Percentiles rank a stretch among this genome's conserved stretches.
Conservation (phyloP, 1,140 invertebrate species). For the Apis florea region DNA sequence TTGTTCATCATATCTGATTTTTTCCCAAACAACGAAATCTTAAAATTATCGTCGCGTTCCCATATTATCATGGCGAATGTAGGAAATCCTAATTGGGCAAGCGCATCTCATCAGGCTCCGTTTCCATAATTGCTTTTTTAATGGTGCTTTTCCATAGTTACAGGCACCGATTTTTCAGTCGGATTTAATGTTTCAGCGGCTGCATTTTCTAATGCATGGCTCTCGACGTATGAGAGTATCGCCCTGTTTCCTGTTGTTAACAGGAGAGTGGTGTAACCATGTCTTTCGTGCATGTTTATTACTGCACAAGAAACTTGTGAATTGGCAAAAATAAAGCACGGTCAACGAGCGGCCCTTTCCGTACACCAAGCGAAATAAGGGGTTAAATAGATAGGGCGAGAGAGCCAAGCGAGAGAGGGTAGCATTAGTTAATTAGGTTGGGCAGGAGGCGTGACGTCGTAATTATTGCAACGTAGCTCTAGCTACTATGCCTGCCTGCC, state of each 20-base stretch:
- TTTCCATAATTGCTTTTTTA: slow-evolving; percentile 17
- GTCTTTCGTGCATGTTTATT: slow-evolving; percentile 20
- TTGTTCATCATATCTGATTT: not conserved
- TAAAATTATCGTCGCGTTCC: slow-evolving; percentile 7
- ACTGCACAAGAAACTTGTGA: slow-evolving; percentile 22
- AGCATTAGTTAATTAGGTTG: slow-evolving; percentile 77
- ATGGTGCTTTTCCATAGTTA: not conserved
- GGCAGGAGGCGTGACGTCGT: slow-evolving; percentile 77
- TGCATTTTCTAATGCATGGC: not conserved
- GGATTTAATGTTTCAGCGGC: slow-evolving; percentile 31
- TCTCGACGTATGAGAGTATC: not conserved
- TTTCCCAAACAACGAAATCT: not conserved
- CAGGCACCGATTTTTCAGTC: not conserved
- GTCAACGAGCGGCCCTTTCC: too few species aligned
- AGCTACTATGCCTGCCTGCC: slow-evolving; percentile 55
- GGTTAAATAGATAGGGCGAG: not conserved
- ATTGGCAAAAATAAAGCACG: slow-evolving; percentile 39
- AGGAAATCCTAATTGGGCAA: not conserved
- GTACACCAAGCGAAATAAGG: not conserved
- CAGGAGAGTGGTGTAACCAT: not conserved
- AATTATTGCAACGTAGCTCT: slow-evolving; percentile 76
- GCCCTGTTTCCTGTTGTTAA: slow-evolving; percentile 17
- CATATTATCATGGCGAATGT: not conserved
- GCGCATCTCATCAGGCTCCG: not conserved
- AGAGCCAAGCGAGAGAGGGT: slow-evolving; percentile 42